phyloP scores from a whole-genome alignment of 2,797 vertebrate species.

The Xenops minutus region DNA sequence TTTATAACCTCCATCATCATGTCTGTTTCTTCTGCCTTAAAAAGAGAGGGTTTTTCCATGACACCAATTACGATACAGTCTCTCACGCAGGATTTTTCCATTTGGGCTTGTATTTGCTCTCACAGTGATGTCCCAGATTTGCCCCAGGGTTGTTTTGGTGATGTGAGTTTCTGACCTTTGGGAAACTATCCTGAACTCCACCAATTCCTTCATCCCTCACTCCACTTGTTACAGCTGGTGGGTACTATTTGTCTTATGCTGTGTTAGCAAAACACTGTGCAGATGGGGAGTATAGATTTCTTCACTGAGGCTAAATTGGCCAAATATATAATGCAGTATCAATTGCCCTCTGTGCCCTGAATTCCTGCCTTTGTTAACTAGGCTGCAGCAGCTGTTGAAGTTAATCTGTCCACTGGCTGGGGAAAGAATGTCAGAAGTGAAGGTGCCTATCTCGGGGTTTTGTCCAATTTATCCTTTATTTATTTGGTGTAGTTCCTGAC shows the following conservation, averaged over 20 bases:
- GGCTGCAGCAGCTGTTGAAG: constrained; percentile 25
- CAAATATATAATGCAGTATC: constrained; percentile 62
- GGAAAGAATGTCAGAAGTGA: background rate
- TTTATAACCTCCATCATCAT: constrained; percentile 60
- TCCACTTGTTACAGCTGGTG: constrained; percentile 43
- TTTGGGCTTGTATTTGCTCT: constrained; percentile 24
- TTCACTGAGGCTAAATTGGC: constrained; percentile 61
- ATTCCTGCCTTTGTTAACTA: constrained; percentile 37
- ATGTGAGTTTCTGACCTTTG: constrained; percentile 54
- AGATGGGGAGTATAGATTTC: constrained; percentile 63
- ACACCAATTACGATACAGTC: constrained; percentile 23
- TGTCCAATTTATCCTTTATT: constrained; percentile 28
- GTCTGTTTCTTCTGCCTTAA: constrained; percentile 44
- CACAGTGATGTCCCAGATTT: constrained; percentile 15
- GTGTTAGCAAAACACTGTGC: constrained; percentile 51
- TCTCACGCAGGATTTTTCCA: constrained; percentile 42
- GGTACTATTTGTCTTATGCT: constrained; percentile 61
- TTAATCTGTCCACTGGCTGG: constrained; percentile 1
- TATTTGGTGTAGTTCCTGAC: constrained; percentile 2
- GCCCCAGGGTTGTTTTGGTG: background rate
- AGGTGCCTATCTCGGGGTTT: constrained; percentile 22
- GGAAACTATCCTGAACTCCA: constrained; percentile 45
- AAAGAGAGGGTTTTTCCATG: background rate
- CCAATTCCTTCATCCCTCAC: constrained; percentile 48
- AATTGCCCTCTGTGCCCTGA: constrained; percentile 52